Percentiles rank a stretch among this genome's conserved stretches.
Conservation (phyloP, 2,113 vertebrate species). For the Xenotilapia caudafasciata region DNA sequence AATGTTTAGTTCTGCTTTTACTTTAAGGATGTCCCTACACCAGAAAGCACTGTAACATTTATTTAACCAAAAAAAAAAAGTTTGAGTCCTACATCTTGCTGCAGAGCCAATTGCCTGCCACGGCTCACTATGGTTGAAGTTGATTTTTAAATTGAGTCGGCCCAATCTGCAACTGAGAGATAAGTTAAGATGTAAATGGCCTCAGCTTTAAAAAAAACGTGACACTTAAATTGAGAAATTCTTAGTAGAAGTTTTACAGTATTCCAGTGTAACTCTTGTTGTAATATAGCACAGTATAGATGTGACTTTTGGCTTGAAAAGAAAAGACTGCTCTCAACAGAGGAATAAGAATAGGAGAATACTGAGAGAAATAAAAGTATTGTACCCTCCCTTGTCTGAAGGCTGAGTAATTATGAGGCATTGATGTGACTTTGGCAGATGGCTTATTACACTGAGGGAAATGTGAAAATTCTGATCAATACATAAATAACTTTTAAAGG, state of each 20-base stretch:
- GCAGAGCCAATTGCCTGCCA: not conserved
- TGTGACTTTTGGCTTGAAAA: not conserved
- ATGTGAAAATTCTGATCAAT: not conserved
- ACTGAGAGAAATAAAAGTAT: not conserved
- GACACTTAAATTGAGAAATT: not conserved
- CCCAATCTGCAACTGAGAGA: not conserved
- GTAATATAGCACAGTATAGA: not conserved
- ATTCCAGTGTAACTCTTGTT: not conserved
- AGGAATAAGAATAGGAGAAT: not conserved
- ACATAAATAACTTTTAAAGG: not conserved
- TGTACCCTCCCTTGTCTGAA: not conserved
- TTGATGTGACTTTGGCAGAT: not conserved
- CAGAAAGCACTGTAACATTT: not conserved
- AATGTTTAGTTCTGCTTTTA: not conserved
- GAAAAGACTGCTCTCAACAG: not conserved
- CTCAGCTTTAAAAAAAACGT: not conserved
- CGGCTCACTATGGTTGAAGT: not conserved
- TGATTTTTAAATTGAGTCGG: not conserved
- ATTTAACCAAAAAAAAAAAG: not conserved
- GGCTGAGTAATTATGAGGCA: not conserved
- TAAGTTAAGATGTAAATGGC: not conserved
- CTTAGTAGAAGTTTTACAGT: not conserved
- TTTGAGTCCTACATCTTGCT: not conserved
- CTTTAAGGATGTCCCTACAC: not conserved
- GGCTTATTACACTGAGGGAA: not conserved